Conservation (phyloP, 2,888 invertebrate species). For the Pachycephus smyrnensis region DNA sequence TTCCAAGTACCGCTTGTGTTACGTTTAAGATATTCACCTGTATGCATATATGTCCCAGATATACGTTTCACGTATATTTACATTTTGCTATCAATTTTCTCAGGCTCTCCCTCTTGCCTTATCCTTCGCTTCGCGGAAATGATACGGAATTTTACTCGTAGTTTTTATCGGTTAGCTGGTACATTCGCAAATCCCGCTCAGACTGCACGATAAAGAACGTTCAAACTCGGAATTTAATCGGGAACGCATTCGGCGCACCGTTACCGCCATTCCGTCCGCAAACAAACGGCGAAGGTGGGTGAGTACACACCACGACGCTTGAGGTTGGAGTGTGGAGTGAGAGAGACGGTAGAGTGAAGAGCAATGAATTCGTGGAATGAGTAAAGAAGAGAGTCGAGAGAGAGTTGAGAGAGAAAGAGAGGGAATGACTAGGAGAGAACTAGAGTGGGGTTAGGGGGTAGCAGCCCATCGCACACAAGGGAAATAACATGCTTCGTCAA, state of each 20-base stretch:
- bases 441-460: constrained; percentile 21
- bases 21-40: not conserved
- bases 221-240: constrained; percentile 30
- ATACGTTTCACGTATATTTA: not conserved
- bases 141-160: not conserved
- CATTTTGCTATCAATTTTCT: not conserved
- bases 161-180: not conserved
- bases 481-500: constrained; percentile 67
- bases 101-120: not conserved
- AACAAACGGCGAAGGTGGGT: constrained; percentile 44
- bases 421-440: constrained; percentile 19
- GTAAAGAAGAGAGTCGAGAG: constrained; percentile 11
- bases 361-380: not conserved
- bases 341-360: not conserved
- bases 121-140: not conserved
- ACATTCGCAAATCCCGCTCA: not conserved
- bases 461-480: constrained; percentile 58
- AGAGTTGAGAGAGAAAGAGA: constrained; percentile 29
- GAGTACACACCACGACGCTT: constrained; percentile 24
- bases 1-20: not conserved
- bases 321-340: constrained; percentile 20
- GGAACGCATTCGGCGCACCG: constrained; percentile 29
- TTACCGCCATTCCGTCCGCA: constrained; percentile 35
- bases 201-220: not conserved
- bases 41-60: not conserved